phyloP scores from a whole-genome alignment of 2,113 vertebrate genomes.

The Myrmecobius fasciatus region DNA sequence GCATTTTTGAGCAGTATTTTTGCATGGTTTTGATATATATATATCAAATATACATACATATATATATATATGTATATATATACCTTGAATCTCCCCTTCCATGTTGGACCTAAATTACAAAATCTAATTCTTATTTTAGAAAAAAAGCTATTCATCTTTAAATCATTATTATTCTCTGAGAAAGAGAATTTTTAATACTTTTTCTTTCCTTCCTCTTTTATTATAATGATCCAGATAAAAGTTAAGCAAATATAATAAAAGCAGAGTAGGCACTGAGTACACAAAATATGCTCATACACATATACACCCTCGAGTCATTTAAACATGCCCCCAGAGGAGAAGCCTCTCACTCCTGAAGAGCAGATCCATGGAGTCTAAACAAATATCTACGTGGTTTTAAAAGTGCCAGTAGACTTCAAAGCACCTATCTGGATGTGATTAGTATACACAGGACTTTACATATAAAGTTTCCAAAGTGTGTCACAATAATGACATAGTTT shows the following conservation, averaged over 20 bases:
- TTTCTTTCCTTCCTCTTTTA: not conserved
- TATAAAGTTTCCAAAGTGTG: not conserved
- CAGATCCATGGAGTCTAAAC: not conserved
- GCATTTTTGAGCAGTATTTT: not conserved
- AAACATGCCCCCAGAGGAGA: not conserved
- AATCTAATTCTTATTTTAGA: slow-evolving; percentile 44
- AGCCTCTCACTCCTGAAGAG: not conserved
- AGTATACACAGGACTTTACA: not conserved
- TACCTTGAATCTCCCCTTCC: not conserved
- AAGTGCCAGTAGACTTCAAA: not conserved
- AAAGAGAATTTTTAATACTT: not conserved
- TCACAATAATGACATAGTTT: not conserved
- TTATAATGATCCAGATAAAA: slow-evolving; percentile 13
- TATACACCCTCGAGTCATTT: not conserved
- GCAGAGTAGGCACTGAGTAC: not conserved
- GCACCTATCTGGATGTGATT: not conserved
- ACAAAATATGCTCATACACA: not conserved
- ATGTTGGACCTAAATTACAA: not conserved
- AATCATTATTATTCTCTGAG: not conserved
- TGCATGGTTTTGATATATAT: slow-evolving; percentile 11
- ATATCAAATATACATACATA: too few relatives aligned
- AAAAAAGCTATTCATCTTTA: not conserved
- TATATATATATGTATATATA: too few relatives aligned
- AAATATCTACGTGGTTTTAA: not conserved
- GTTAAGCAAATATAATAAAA: slow-evolving; percentile 29